These are phyloP conservation scores for Tenthredo scrophulariae DNA, from an alignment of 2,888 invertebrate genomes.

Conservation along the genomic window DNA sequence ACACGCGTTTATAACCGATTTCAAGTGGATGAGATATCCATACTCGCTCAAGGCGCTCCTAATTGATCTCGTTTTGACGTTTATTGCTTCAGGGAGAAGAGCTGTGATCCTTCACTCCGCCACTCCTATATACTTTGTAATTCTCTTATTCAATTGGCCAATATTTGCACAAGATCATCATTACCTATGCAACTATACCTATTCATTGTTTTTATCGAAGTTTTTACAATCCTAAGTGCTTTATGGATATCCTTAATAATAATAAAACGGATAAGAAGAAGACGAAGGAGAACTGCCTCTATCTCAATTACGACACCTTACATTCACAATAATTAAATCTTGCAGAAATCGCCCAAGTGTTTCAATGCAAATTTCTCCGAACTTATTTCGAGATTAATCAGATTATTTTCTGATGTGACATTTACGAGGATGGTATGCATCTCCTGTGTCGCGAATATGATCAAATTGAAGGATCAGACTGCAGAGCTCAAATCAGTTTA, in stretches of 20 bases:
- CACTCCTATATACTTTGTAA: background rate
- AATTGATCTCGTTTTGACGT: slow-evolving; percentile 44
- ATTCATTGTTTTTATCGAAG: background rate
- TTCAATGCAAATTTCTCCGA: background rate
- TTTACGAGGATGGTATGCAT: background rate
- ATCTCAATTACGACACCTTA: background rate
- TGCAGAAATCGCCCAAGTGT: background rate
- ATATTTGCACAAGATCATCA: slow-evolving; percentile 1
- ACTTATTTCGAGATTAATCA: background rate
- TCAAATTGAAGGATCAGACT: background rate
- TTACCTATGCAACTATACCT: background rate
- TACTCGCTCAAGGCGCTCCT: background rate
- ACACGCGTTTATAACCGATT: slow-evolving; percentile 45
- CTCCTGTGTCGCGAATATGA: background rate
- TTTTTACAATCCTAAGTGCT: background rate
- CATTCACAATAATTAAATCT: background rate
- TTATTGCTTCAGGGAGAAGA: slow-evolving; percentile 29
- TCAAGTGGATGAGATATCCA: slow-evolving; percentile 19
- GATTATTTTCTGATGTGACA: background rate
- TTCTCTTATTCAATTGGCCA: slow-evolving; percentile 12
- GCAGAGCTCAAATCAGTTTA: background rate
- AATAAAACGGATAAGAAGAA: background rate
- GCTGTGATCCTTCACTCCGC: slow-evolving; percentile 8
- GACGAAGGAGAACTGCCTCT: background rate
- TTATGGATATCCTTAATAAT: background rate